Evolutionary conservation across 2,888 invertebrate species (phyloP), one percentile per base, ranked within the genome.

Genomic region (Cenopis cana): DNA sequence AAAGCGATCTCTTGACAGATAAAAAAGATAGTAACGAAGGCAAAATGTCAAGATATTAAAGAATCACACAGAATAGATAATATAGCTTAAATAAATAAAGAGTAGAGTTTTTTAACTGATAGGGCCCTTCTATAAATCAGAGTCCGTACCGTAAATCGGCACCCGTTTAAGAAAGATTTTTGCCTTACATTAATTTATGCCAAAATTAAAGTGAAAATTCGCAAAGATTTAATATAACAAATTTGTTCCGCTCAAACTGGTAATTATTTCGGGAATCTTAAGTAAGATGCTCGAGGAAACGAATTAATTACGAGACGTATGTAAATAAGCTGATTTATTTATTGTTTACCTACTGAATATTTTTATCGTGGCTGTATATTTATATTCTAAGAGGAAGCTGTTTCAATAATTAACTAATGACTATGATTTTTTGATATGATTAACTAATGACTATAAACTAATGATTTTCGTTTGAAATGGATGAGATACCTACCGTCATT

Each of bases 211-310:
- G 38, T 57, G 69, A 69, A 57, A 52, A 57, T 69, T 69, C 18
- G 64, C 41, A 24, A 64, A 33, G 50, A 57, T 69, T 69, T 57
- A 69, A 69, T 64, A 64, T 64, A 29, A 50, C 56, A 33, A 64
- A 64, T 64, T 69, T 64, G 57, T 69, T 64, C 38, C 29, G 57
- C 57, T 18, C 38, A 33, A 69, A 52, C 52, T 52, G 52, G 17
- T 59, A 59, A 69, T 65, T 52, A 65, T 69, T 69, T 57, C 64
- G 8, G 38, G 62, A 69, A 69, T 69, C 41, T 59, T 57, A 69
- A 69, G 57, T 52, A 59, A 29, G 36, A 57, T 38, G 52, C 57
- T 62, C 38, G 20, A 56, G 69, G 62, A 62, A 69, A 69, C 56
- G 56, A 69, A 62, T 64, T 60, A 56, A 69, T 69, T 69, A 57